Base-by-base conservation (phyloP, 2,888 invertebrate species). In the Nycteola revayana region DNA sequence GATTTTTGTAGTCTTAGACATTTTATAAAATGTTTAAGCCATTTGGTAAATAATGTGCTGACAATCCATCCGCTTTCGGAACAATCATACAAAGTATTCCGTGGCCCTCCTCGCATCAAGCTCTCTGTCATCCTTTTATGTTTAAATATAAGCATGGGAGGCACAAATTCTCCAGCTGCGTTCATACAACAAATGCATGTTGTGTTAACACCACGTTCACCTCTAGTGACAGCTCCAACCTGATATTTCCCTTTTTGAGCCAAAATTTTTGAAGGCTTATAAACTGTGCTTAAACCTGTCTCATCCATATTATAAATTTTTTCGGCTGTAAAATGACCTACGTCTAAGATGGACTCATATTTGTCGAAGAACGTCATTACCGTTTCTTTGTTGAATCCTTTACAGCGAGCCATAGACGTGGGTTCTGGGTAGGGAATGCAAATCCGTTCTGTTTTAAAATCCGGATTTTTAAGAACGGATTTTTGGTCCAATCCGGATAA, bases 261-360 rank as follows among this genome's bases (percentile, higher is more conserved):
- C 8, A 50, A 31, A 25, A 46, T 27, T 46, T 48, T 45, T 9
- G 39, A 32, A 26, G 36, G 41, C 17, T 48, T 51, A 9, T 42
- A 36, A 21, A 44, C 46, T 7, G 54, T 46, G 27, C 30, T 36
- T 14, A 43, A 30, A 14, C 26, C 34, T 26, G 48, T 49, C 28
- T 46, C 45, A 21, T 51, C 48, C 28, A 49, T 33, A 28, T 53
- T 52, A 29, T 49, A 47, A 3, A 39, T 47, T 35, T 50, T 31
- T 18, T 48, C 28, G 8, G 50, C 42, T 26, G 41, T 21, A 50
- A 57, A 53, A 18, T 35, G 35, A 9, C 37, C 10, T 40, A 22
- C 29, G 10, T 49, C 36, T 18, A 47, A 20, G 31, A 55, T 35
- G 10, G 27, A 28, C 34, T 43, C 42, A 25, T 36, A 40, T 25